Evolutionary conservation across 2,888 invertebrate genomes (phyloP), one percentile per base, ranked within the genome.

Genomic region (Zele albiditarsus): DNA sequence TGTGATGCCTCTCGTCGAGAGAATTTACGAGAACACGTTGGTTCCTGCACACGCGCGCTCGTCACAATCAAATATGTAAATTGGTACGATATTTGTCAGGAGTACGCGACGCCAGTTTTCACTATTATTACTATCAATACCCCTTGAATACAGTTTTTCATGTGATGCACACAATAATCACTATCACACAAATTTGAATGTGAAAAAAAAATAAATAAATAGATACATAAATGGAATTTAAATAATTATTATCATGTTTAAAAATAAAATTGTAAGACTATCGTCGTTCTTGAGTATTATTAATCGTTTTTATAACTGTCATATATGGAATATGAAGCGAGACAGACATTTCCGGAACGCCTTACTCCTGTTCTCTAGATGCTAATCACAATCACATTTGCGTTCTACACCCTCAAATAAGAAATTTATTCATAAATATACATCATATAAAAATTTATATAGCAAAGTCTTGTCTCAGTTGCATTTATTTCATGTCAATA

Each of bases 21-120:
- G 77, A 82, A 84, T 83, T 82, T 81, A 83, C 82, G 80, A 80
- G 81, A 79, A 78, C 76, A 74, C 74, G 69, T 73, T 38, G 23
- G 33, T 49, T 60, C 49, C 62, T 20, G 66, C 58, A 42, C 46
- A 72, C 78, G 74, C 78, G 74, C 77, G 74, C 73, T 77, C 78
- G 80, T 80, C 78, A 83, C 86, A 85, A 86, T 86, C 86, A 86
- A 86, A 84, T 85, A 86, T 86, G 86, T 82, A 86, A 86, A 86
- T 86, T 78, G 81, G 78, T 72, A 74, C 80, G 82, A 84, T 84
- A 83, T 84, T 83, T 81, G 82, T 81, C 79, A 77, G 76, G 65
- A 57, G 57, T 62, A 65, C 78, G 78, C 73, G 73, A 68, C 57
- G 68, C 46, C 63, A 33, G 57, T 63, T 74, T 74, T 76, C 73